Conservation (phyloP, 2,113 vertebrate genomes). For the Ellobius talpinus region DNA sequence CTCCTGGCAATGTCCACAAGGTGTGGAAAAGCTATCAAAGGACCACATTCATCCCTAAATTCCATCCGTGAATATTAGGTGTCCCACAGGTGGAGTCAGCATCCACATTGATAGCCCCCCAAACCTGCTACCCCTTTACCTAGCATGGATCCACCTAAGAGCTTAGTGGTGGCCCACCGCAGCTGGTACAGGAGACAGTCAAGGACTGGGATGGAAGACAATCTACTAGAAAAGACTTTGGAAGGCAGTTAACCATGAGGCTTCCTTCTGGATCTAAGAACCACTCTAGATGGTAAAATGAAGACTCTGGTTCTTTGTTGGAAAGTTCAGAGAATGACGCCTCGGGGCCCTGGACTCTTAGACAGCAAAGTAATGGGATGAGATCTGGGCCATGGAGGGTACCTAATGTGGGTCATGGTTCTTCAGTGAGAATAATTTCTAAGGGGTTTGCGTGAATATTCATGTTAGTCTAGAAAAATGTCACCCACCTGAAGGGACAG, state of each 20-base stretch:
- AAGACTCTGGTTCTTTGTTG: neutral
- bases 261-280: neutral
- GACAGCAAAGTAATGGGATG: neutral
- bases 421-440: neutral
- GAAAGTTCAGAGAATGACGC: constrained; percentile 20
- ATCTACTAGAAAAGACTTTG: neutral
- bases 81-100: neutral
- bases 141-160: neutral
- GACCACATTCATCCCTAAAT: neutral
- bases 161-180: neutral
- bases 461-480: neutral
- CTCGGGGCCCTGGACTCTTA: neutral
- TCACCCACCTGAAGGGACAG: neutral
- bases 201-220: neutral
- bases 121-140: neutral
- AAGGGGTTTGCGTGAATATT: neutral
- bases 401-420: neutral
- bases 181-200: neutral
- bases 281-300: neutral
- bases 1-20: neutral
- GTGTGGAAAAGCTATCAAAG: neutral
- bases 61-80: constrained; percentile 1
- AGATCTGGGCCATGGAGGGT: neutral
- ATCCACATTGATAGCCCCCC: neutral
- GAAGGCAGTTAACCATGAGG: neutral